A percentile compares a stretch with the other conserved stretches of the same genome.
Evolutionary conservation across 2,113 vertebrate genomes (phyloP).

Genomic region (chimpanzee (Pan troglodytes)): DNA sequence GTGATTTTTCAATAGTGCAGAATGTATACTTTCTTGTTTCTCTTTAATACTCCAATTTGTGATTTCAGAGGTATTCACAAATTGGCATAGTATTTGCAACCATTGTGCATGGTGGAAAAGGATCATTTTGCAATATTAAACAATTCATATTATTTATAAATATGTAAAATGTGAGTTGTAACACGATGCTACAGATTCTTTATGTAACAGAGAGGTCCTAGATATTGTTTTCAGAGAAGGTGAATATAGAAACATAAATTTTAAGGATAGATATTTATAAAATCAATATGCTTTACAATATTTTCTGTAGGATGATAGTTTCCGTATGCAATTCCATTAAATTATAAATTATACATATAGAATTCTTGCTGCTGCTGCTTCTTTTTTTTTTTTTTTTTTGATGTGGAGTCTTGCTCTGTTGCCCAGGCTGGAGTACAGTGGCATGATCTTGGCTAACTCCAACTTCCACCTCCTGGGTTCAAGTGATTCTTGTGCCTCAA

Average conservation of each 20-base stretch:
- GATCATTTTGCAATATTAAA: background rate
- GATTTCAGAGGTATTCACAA: background rate
- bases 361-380: background rate
- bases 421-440: no score
- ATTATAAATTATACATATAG: background rate
- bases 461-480: no score
- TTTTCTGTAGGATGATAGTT: background rate
- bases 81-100: background rate
- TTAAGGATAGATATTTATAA: background rate
- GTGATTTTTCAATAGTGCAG: background rate
- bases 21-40: background rate
- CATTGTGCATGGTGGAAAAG: background rate
- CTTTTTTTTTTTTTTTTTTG: no score
- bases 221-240: background rate
- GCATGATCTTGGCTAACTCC: no score
- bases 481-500: no score
- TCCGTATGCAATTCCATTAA: background rate
- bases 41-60: background rate
- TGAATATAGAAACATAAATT: background rate
- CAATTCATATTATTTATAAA: slow-evolving; percentile 6
- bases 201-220: background rate
- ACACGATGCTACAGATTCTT: background rate
- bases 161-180: background rate
- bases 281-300: background rate
- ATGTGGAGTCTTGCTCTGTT: no score